Evolutionary conservation across 2,888 invertebrate species (phyloP).

Genomic region (Syritta pipiens): DNA sequence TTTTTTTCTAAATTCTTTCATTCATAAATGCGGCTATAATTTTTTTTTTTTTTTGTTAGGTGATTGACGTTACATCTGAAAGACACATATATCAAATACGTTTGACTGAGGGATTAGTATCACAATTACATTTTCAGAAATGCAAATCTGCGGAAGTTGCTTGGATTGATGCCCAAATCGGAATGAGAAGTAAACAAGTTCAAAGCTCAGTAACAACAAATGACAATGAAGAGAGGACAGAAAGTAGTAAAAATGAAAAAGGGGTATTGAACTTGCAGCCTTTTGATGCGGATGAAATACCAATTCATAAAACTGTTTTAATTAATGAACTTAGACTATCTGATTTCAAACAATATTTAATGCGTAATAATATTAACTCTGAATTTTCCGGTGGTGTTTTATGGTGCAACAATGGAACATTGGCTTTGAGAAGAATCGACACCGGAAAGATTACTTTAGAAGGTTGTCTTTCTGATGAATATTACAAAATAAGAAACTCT

Average conservation of each 20-base stretch:
- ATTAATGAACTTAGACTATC: slow-evolving; percentile 96
- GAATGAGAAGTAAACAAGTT: slow-evolving; percentile 83
- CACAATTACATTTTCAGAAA: slow-evolving; percentile 90
- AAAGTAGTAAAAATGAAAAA: slow-evolving; percentile 79
- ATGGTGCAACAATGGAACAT: slow-evolving; percentile 94
- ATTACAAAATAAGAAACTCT: slow-evolving; percentile 94
- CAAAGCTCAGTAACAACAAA: slow-evolving; percentile 79
- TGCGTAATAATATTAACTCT: slow-evolving; percentile 87
- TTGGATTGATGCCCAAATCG: slow-evolving; percentile 93
- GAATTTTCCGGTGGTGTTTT: slow-evolving; percentile 95
- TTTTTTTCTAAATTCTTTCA: too few species aligned
- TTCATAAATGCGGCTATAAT: neutral
- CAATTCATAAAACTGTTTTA: slow-evolving; percentile 90
- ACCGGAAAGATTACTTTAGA: slow-evolving; percentile 95
- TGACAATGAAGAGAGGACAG: slow-evolving; percentile 64
- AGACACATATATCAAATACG: slow-evolving; percentile 98
- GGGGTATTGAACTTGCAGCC: slow-evolving; percentile 87
- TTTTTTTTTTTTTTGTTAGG: slow-evolving; percentile 59
- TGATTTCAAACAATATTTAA: slow-evolving; percentile 91
- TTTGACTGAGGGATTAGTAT: slow-evolving; percentile 93
- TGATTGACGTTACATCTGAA: slow-evolving; percentile 97
- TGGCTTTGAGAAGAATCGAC: slow-evolving; percentile 94
- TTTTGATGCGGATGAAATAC: slow-evolving; percentile 80
- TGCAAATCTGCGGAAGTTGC: slow-evolving; percentile 96
- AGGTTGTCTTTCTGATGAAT: slow-evolving; percentile 96